A percentile compares a stretch with the other conserved stretches of the same genome.
These are phyloP conservation scores for Nestor notabilis DNA, from an alignment of 2,113 vertebrate species.

Conservation along the genomic window DNA sequence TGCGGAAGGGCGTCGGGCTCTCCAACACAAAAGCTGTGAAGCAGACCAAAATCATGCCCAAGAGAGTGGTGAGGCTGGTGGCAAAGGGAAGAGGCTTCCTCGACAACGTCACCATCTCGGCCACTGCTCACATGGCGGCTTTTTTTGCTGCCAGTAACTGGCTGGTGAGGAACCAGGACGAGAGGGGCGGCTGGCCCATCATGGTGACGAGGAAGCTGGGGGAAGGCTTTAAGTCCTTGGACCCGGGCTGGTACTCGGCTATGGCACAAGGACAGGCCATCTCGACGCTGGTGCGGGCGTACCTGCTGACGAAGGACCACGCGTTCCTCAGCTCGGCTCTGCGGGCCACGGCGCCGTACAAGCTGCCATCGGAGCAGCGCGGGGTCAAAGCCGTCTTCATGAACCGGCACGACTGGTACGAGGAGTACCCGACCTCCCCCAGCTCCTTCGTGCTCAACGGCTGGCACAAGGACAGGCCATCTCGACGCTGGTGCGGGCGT, in stretches of 20 bases:
- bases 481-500: constrained; percentile 93
- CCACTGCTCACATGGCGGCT: constrained; percentile 92
- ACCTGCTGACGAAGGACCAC: constrained; percentile 89
- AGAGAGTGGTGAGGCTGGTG: constrained; percentile 83
- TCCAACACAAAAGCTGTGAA: constrained; percentile 97
- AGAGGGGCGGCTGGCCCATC: constrained; percentile 95
- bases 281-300: constrained; percentile 93
- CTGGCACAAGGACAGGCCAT: constrained; percentile 98
- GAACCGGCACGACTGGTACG: constrained; percentile 95
- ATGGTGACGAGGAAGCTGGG: constrained; percentile 95
- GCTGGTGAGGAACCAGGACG: constrained; percentile 95
- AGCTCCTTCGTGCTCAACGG: constrained; percentile 98
- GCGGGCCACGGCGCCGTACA: constrained; percentile 88
- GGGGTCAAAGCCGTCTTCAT: constrained; percentile 96
- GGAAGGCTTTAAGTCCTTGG: constrained; percentile 91
- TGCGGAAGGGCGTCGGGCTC: constrained; percentile 93
- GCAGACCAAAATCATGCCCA: constrained; percentile 95
- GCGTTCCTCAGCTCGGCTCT: constrained; percentile 88
- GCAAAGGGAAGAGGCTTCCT: constrained; percentile 86
- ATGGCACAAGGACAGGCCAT: constrained; percentile 99
- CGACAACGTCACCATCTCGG: constrained; percentile 92
- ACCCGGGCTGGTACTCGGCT: constrained; percentile 98
- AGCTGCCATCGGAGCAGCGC: constrained; percentile 86
- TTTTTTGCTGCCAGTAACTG: constrained; percentile 95
- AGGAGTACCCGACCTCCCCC: constrained; percentile 95